Conservation (phyloP, 2,888 invertebrate species). For the Julus scanicus region DNA sequence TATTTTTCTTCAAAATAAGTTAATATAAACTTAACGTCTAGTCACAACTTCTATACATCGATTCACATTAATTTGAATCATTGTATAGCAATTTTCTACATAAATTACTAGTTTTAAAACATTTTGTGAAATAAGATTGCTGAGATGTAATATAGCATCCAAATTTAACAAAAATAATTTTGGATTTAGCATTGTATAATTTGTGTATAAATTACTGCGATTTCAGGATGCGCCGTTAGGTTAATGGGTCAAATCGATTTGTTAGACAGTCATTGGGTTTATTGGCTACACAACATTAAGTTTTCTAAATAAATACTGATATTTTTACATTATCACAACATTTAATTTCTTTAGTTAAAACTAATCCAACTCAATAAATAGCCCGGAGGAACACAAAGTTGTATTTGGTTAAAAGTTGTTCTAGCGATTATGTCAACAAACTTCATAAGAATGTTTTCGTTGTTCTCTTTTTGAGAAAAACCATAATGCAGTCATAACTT, state of each 20-base stretch:
- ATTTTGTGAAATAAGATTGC: no score
- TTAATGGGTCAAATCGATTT: slow-evolving; percentile 20
- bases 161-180: no score
- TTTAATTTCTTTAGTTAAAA: neutral
- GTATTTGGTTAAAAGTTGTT: neutral
- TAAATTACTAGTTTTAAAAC: no score
- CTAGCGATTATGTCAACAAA: neutral
- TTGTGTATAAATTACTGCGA: neutral
- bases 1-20: no score
- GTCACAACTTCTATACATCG: no score
- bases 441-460: neutral
- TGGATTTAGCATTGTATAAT: no score
- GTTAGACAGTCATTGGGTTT: neutral
- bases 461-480: neutral
- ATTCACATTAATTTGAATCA: no score
- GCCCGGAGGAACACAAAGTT: neutral
- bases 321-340: neutral
- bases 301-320: neutral
- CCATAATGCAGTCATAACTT: no score
- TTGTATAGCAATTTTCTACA: no score
- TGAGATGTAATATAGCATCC: no score
- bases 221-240: neutral
- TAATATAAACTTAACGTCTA: no score
- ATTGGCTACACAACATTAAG: neutral
- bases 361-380: neutral